A percentile compares a stretch with the other conserved stretches of the same genome.
Conservation (phyloP, 1,140 invertebrate genomes). For the Chironomus tepperi region DNA sequence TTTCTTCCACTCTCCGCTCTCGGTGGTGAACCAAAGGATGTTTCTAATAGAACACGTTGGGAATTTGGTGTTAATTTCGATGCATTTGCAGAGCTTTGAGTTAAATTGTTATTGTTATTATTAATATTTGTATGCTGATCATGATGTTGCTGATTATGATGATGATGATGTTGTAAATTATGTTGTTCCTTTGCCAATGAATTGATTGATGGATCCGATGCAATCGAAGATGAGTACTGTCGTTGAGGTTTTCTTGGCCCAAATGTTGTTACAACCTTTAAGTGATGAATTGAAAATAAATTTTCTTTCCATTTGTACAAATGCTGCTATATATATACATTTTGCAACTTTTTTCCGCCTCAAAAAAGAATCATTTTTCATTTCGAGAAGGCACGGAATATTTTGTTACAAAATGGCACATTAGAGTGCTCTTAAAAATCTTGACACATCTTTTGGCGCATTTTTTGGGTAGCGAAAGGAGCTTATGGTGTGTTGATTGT, state of each 20-base stretch:
- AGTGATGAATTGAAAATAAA: conserved; percentile 29
- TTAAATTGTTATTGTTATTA: conserved; percentile 29
- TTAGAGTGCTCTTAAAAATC: too few species aligned
- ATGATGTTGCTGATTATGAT: conserved; percentile 27
- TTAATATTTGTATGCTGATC: background rate
- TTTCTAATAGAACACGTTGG: conserved; percentile 59
- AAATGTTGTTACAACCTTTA: conserved; percentile 63
- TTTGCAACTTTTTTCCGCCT: too few species aligned
- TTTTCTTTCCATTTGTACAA: conserved; percentile 9
- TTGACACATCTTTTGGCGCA: too few species aligned
- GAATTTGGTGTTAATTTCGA: conserved; percentile 32
- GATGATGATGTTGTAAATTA: background rate
- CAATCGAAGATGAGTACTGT: conserved; percentile 35
- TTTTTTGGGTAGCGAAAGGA: too few species aligned
- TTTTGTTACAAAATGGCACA: too few species aligned
- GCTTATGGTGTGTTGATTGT: too few species aligned
- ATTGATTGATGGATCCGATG: conserved; percentile 35
- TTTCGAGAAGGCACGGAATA: too few species aligned
- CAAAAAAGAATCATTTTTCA: too few species aligned
- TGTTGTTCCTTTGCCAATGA: conserved; percentile 28
- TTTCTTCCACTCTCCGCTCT: background rate
- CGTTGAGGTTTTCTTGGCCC: conserved; percentile 63
- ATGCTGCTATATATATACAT: too few species aligned
- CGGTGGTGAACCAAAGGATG: conserved; percentile 49
- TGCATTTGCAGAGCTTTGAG: conserved; percentile 30